Base-by-base conservation (phyloP, 2,797 vertebrate genomes). In the Enteromius thamalakanensis region DNA sequence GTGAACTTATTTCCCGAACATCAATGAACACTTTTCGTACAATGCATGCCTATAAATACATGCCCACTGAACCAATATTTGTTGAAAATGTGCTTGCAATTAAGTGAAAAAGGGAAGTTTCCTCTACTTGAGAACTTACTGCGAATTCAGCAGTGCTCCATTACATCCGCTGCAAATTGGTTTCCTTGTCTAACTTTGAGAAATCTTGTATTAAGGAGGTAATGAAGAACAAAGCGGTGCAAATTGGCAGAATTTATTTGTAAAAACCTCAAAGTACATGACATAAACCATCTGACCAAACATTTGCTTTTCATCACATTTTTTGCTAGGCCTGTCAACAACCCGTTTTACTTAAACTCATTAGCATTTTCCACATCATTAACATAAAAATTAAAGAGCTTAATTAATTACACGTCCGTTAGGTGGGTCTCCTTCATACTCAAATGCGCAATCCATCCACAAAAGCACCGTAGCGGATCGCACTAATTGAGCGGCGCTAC, bases 351-450 rank as follows among this genome's bases (percentile, higher is more conserved):
- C 87, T 88, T 87, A 69, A 17, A 49, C 78, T 64, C 83, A 89
- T 90, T 88, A 93, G 91, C 89, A 90, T 91, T 92, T 91, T 89
- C 89, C 87, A 89, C 89, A 87, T 91, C 86, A 91, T 92, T 93
- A 90, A 90, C 90, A 87, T 91, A 47, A 88, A 84, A 90, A 92
- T 92, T 88, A 94, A 93, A 91, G 86, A 87, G 81, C 91, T 91
- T 92, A 92, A 94, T 94, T 92, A 93, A 94, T 92, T 89, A 89
- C 84, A 83, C 82, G 90, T 91, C 89, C 89, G 86, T 87, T 90
- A 62, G 45, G 80, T 77, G 90, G 88, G 87, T 92, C 90, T 92
- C 91, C 92, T 90, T 92, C 91, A 91, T 91, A 91, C 90, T 90
- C 88, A 91, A 84, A 87, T 82, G 90, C 92, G 90, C 91, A 87